Evolutionary conservation across 2,797 vertebrate species (phyloP), one percentile per base, ranked within the genome.

Genomic region (Cryptoblepharus egeriae): DNA sequence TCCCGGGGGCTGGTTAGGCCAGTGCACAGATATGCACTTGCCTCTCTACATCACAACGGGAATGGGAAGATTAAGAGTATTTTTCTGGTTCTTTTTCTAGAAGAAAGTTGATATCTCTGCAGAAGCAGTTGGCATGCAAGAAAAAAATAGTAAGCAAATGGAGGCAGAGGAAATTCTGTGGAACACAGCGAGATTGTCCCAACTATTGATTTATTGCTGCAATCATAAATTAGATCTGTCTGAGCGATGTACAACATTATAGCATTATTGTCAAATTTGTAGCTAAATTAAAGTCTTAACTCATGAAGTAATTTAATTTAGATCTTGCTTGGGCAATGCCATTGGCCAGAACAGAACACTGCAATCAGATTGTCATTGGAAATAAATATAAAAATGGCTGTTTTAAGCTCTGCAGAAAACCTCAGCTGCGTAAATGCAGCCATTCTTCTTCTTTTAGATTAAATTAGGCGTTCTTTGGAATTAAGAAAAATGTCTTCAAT

Each of bases 221-320:
- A 86, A 86, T 60, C 77, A 82, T 75, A 90, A 87, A 92, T 91
- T 80, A 87, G 82, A 85, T 88, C 77, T 86, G 77, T 79, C 32
- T 86, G 88, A 91, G 81, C 35, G 63, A 90, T 87, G 81, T 80
- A 80, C 61, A 81, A 73, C 73, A 85, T 88, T 89, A 79, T 42
- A 24, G 32, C 60, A 60, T 79, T 84, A 89, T 75, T 88, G 81
- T 88, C 80, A 90, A 86, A 89, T 90, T 83, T 84, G 74, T 82
- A 90, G 85, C 78, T 90, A 90, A 86, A 92, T 90, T 89, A 85
- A 86, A 87, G 82, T 88, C 85, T 91, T 88, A 89, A 88, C 77
- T 77, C 65, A 89, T 78, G 81, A 70, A 86, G 77, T 84, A 88
- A 89, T 88, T 77, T 87, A 87, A 85, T 77, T 83, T 70, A 86